Conservation (phyloP, 1,140 invertebrate species). For the Drosophila navojoa region DNA sequence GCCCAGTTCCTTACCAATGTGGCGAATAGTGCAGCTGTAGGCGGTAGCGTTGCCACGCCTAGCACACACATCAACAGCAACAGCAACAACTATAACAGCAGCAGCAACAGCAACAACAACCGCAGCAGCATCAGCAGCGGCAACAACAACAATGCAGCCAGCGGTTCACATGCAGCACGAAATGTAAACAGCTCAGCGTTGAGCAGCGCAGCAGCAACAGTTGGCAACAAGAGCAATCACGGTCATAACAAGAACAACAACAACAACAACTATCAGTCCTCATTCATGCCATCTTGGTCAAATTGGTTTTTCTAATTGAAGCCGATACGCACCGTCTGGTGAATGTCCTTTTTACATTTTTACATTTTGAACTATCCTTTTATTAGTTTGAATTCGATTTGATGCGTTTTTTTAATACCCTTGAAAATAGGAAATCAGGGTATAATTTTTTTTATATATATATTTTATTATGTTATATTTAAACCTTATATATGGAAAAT, state of each 20-base stretch:
- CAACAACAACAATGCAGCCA: constrained; percentile 15
- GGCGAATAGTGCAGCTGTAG: constrained; percentile 60
- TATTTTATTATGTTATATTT: no score
- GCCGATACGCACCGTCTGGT: not conserved
- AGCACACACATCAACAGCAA: constrained; percentile 23
- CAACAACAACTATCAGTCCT: constrained; percentile 49
- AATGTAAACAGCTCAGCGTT: constrained; percentile 3
- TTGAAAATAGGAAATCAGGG: no score
- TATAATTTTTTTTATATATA: no score
- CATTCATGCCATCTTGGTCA: constrained; percentile 67
- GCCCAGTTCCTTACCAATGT: constrained; percentile 80
- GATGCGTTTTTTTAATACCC: no score
- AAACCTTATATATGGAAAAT: no score
- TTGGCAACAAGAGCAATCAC: constrained; percentile 30
- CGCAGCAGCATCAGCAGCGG: constrained; percentile 20
- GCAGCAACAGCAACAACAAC: constrained; percentile 21
- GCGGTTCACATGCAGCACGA: constrained; percentile 12
- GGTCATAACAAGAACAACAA: constrained; percentile 47
- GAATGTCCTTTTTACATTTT: not conserved
- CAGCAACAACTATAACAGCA: constrained; percentile 30
- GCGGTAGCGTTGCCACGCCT: not conserved
- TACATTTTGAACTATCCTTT: not conserved
- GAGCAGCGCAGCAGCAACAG: constrained; percentile 17
- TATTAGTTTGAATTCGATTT: not conserved
- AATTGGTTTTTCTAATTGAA: constrained; percentile 75